Evolutionary conservation across 2,113 vertebrate species (phyloP), one percentile per base, ranked within the genome.

Genomic region (Actenoides lindsayi): DNA sequence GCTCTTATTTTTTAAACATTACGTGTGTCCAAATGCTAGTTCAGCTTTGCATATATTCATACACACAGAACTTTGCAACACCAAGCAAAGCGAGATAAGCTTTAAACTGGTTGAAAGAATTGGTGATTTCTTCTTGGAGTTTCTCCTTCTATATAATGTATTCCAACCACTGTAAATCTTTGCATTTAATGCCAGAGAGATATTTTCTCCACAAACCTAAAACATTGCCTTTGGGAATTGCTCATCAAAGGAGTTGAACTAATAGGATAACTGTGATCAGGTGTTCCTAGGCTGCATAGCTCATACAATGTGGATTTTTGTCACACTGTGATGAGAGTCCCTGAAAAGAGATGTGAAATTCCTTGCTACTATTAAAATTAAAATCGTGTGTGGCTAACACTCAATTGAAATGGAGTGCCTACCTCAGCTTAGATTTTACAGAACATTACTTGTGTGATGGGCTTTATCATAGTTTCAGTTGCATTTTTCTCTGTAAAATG

Each of bases 221-320:
- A 93, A 70, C 44, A 75, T 87, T 87, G 69, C 83, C 50, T 65
- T 75, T 69, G 68, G 68, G 69, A 94, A 42, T 87, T 87, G 48
- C 35, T 95, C 69, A 87, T 84, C 88, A 91, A 93, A 95, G 53
- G 42, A 92, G 39, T 37, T 80, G 64, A 91, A 87, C 69, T 93
- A 24, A 89, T 89, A 84, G 73, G 31, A 64, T 71, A 65, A 51
- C 57, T 68, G 56, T 82, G 94, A 89, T 93, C 75, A 90, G 86
- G 89, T 95, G 56, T 95, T 92, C 53, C 57, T 78, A 53, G 56
- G 25, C 54, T 83, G 44, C 83, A 81, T 44, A 54, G 44, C 31
- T 81, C 35, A 57, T 79, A 71, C 57, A 69, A 13, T 37, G 31
- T 73, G 60, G 48, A 68, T 81, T 92, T 93, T 89, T 94, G 35